Percentiles rank a stretch among this genome's conserved stretches.
Evolutionary conservation across 2,797 vertebrate species (phyloP).

Genomic region (Chaenodraco wilsoni): DNA sequence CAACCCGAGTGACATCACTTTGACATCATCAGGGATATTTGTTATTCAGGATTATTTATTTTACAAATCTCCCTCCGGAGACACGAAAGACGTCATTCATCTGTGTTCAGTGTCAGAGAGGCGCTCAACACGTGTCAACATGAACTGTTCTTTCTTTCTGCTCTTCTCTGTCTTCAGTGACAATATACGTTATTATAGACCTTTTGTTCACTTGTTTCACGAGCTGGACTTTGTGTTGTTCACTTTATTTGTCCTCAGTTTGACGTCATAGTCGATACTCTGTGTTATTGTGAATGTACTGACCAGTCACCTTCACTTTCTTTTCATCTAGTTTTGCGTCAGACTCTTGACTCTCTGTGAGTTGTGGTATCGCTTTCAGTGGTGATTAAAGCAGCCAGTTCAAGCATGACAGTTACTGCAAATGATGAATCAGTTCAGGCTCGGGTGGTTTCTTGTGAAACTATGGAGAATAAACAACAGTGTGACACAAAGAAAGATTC

Average conservation of each 20-base stretch:
- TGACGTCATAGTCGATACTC: not conserved
- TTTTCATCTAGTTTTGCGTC: conserved; percentile 19
- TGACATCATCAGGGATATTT: conserved; percentile 13
- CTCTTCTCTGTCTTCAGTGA: not conserved
- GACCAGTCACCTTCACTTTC: conserved; percentile 37
- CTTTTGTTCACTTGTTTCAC: not conserved
- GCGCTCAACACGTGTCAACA: not conserved
- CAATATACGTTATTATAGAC: not conserved
- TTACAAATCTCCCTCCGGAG: not conserved
- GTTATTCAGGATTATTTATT: not conserved
- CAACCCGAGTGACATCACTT: conserved; percentile 6
- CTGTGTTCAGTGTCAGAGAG: not conserved
- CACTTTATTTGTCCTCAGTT: not conserved
- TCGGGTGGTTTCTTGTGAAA: not conserved
- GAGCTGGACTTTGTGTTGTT: too few species aligned
- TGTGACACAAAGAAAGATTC: conserved; percentile 32
- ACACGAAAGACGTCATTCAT: not conserved
- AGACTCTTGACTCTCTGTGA: not conserved
- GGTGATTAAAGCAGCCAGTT: conserved; percentile 2
- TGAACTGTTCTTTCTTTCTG: not conserved
- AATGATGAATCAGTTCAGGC: conserved; percentile 20
- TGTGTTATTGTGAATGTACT: conserved; percentile 5
- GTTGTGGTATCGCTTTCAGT: conserved; percentile 35
- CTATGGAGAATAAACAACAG: conserved; percentile 38
- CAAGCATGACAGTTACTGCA: conserved; percentile 17